Evolutionary conservation across 2,888 invertebrate genomes (phyloP).

Genomic region (Mesorhabditis sp.): DNA sequence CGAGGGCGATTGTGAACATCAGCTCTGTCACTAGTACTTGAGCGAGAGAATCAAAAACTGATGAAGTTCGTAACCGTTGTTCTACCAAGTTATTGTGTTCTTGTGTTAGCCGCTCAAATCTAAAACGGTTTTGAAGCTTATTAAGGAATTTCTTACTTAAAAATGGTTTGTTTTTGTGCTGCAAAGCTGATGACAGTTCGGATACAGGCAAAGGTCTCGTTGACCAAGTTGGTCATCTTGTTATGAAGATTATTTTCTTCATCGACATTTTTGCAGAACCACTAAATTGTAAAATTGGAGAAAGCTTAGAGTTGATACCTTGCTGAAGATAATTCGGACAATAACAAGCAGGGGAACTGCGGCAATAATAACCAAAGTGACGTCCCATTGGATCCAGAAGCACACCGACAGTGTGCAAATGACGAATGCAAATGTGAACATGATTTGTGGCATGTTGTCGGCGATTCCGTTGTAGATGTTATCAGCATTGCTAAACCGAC

Average conservation of each 20-base stretch:
- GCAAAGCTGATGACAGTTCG: conserved; percentile 54
- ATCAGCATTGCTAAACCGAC: conserved; percentile 50
- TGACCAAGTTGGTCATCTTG: conserved; percentile 54
- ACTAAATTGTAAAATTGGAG: conserved; percentile 34
- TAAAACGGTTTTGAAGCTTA: conserved; percentile 14
- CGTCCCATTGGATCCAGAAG: conserved; percentile 55
- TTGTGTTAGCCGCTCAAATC: conserved; percentile 43
- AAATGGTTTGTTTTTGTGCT: conserved; percentile 53
- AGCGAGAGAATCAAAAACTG: conserved; percentile 53
- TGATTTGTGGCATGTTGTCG: conserved; percentile 53
- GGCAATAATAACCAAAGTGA: conserved; percentile 51
- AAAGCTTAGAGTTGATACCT: conserved; percentile 27
- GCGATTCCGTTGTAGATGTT: conserved; percentile 55
- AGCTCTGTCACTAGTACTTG: conserved; percentile 54
- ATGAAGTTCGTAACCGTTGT: conserved; percentile 49
- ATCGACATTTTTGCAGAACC: conserved; percentile 54
- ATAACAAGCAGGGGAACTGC: conserved; percentile 45
- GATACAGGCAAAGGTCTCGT: conserved; percentile 54
- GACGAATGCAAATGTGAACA: conserved; percentile 45
- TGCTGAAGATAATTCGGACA: conserved; percentile 49
- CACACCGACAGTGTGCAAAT: conserved; percentile 21
- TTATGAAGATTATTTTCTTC: conserved; percentile 47
- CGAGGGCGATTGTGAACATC: conserved; percentile 53
- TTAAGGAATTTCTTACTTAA: conserved; percentile 34
- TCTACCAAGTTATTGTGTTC: conserved; percentile 50